A percentile compares a stretch with the other conserved stretches of the same genome.
Evolutionary conservation across 2,797 vertebrate species (phyloP).

Genomic region (Leptodactylus fallax): DNA sequence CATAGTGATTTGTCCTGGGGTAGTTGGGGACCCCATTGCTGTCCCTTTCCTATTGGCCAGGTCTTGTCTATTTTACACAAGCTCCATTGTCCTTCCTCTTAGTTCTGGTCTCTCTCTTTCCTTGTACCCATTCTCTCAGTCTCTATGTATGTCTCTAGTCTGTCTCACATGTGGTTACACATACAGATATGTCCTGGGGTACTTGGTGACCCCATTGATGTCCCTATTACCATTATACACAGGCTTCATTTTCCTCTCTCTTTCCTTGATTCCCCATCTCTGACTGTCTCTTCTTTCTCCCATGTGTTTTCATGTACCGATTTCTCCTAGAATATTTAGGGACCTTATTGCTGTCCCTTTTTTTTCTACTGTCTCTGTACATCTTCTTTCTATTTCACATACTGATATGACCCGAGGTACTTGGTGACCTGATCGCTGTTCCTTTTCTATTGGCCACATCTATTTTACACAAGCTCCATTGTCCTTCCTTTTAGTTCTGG

Average conservation of each 20-base stretch:
- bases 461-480: background rate
- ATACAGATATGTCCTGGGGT: no score
- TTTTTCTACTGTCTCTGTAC: background rate
- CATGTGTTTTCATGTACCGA: background rate
- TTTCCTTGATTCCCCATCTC: background rate
- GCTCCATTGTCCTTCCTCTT: no score
- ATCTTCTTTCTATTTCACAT: no score
- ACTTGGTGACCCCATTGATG: no score
- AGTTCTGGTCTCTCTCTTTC: no score
- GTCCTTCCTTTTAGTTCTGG: background rate
- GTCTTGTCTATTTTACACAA: no score
- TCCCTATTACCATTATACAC: background rate
- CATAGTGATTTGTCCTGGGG: background rate
- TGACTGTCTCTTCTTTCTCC: background rate
- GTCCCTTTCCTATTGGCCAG: background rate
- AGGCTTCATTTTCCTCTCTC: background rate
- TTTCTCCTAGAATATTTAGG: no score
- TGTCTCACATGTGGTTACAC: no score
- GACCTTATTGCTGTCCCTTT: background rate
- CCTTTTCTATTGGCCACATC: background rate
- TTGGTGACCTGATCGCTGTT: no score
- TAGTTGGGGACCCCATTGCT: background rate
- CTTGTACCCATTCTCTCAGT: background rate
- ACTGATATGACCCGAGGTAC: no score
- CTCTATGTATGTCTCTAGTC: background rate